Percentiles rank a stretch among this genome's conserved stretches.
Evolutionary conservation across 2,888 invertebrate genomes (phyloP).

Genomic region (Ochropleura plecta): DNA sequence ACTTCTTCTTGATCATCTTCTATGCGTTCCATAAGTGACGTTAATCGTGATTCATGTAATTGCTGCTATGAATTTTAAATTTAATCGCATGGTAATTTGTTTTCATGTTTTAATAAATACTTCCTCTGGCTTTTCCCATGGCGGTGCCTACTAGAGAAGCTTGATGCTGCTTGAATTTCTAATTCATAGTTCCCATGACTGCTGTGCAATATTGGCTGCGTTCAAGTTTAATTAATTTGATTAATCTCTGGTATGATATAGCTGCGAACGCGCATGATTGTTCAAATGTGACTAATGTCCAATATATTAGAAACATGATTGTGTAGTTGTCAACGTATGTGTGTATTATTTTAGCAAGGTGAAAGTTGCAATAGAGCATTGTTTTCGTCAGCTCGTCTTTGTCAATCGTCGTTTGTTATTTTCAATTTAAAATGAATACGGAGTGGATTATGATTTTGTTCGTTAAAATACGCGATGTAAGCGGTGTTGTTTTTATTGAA

Average conservation of each 20-base stretch:
- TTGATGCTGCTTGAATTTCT: constrained; percentile 33
- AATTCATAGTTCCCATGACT: constrained; percentile 41
- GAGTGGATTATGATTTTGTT: neutral
- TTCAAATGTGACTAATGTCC: neutral
- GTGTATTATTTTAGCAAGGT: neutral
- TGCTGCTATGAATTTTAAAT: constrained; percentile 58
- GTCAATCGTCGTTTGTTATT: constrained; percentile 8
- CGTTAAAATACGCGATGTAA: neutral
- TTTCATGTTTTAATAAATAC: constrained; percentile 51
- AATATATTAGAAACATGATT: constrained; percentile 1
- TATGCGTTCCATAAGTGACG: constrained; percentile 39
- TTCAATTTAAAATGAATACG: neutral
- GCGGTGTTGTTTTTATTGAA: constrained; percentile 28
- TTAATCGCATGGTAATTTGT: constrained; percentile 50
- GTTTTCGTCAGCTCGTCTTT: constrained; percentile 11
- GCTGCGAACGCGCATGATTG: neutral
- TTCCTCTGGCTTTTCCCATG: constrained; percentile 55
- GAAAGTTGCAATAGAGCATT: constrained; percentile 20
- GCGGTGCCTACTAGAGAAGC: constrained; percentile 28
- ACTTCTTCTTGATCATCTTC: constrained; percentile 58
- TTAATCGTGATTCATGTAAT: constrained; percentile 60
- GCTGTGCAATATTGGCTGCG: constrained; percentile 17
- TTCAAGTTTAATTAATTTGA: constrained; percentile 38
- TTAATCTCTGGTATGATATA: neutral
- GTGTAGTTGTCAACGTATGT: neutral